Percentiles rank a stretch among this genome's conserved stretches.
These are phyloP conservation scores for Girardinus metallicus DNA, from an alignment of 2,797 vertebrate genomes.

Conservation along the genomic window DNA sequence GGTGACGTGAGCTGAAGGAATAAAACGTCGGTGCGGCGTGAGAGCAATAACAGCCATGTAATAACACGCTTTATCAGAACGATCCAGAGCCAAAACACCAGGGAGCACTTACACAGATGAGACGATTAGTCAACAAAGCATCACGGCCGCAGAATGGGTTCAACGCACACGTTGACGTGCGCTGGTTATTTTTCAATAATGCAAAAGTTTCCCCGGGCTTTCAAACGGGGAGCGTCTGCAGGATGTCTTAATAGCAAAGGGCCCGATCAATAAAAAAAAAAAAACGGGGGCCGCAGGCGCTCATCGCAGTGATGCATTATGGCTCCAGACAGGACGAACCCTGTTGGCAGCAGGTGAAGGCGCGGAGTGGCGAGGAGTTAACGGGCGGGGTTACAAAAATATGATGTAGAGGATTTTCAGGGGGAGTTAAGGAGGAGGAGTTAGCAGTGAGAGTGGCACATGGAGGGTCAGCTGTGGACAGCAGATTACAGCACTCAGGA, in stretches of 20 bases:
- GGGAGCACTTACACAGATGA: conserved; percentile 51
- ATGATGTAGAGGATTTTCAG: conserved; percentile 66
- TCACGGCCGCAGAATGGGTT: conserved; percentile 38
- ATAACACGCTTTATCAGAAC: conserved; percentile 39
- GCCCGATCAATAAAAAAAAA: conserved; percentile 76
- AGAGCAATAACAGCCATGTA: conserved; percentile 38
- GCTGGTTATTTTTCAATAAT: conserved; percentile 70
- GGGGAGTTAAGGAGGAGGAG: conserved; percentile 48
- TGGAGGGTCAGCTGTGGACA: conserved; percentile 65
- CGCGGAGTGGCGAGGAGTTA: conserved; percentile 3
- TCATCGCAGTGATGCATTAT: conserved; percentile 42
- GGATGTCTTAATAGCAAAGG: conserved; percentile 60
- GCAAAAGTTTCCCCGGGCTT: conserved; percentile 60
- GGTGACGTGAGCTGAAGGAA: conserved; percentile 19
- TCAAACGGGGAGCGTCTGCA: conserved; percentile 59
- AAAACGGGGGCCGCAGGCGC: conserved; percentile 33
- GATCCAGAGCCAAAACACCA: conserved; percentile 28
- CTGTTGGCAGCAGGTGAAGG: conserved; percentile 31
- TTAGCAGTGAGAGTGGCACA: conserved; percentile 54
- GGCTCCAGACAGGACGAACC: conserved; percentile 32
- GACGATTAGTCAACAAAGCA: conserved; percentile 64
- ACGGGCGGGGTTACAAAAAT: conserved; percentile 55
- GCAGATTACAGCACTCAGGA: conserved; percentile 80
- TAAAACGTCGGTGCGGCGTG: neutral
- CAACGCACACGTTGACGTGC: conserved; percentile 2